A percentile compares a stretch with the other conserved stretches of the same genome.
These are phyloP conservation scores for Colossoma macropomum DNA, from an alignment of 2,113 vertebrate genomes.

Conservation along the genomic window DNA sequence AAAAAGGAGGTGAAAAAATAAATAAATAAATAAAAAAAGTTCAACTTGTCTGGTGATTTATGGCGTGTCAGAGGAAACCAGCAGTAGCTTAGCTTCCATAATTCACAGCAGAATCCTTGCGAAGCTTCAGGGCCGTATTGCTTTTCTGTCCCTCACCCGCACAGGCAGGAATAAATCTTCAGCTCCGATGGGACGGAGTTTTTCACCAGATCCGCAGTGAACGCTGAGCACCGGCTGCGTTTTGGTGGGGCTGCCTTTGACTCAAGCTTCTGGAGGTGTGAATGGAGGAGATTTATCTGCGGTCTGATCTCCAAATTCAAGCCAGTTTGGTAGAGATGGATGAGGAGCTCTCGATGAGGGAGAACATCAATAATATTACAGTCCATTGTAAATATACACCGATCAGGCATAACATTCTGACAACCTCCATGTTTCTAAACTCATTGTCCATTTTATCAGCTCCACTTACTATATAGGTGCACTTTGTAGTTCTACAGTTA, in stretches of 20 bases:
- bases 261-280: not conserved
- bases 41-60: constrained; percentile 54
- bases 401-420: no score
- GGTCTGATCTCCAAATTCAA: no score
- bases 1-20: not conserved
- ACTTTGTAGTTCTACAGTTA: no score
- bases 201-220: constrained; percentile 20
- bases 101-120: constrained; percentile 52
- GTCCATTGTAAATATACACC: no score
- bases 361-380: no score
- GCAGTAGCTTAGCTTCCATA: constrained; percentile 59
- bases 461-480: no score
- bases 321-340: no score
- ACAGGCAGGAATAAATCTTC: constrained; percentile 52
- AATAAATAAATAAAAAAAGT: constrained; percentile 50
- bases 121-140: constrained; percentile 59
- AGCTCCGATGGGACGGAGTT: constrained; percentile 26
- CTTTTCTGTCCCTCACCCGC: constrained; percentile 54
- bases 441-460: no score
- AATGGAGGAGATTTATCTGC: not conserved
- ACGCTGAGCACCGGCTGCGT: not conserved
- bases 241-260: not conserved
- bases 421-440: no score
- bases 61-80: constrained; percentile 47
- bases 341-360: no score